Base-by-base conservation (phyloP, 2,113 vertebrate species). In the Eclectus roratus region DNA sequence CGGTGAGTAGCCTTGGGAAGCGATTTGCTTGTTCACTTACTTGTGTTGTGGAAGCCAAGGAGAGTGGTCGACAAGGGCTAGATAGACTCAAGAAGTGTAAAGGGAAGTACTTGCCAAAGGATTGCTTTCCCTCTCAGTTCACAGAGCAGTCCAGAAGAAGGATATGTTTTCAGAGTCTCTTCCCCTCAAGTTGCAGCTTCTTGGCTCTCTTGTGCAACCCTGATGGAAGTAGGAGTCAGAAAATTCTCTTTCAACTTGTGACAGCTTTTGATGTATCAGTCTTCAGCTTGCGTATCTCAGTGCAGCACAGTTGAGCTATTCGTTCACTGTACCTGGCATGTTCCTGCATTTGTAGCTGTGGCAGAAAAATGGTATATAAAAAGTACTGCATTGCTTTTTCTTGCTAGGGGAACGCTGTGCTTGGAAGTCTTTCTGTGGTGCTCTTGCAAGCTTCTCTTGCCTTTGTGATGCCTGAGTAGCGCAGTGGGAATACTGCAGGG, bases 291-390 rank as follows among this genome's bases (percentile, higher is more conserved):
- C 27, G 1, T 69, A 41, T 73, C n/a, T 84, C 6, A 3, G 1
- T 64, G 39, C 56, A 76, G 35, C 33, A 41, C 2, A 3, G 6
- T 10, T 23, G 78, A 77, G 46, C 21, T 77, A 23, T 70, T 63
- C 28, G 1, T 49, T 76, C 12, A 6, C 52, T 78, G 43, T 21
- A 7, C 16, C 63, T 29, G 21, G 19, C 0, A 0, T 33, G 15
- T 72, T 64, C 24, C 74, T 88, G 53, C 24, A 6, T 24, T 21
- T 28, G 37, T 21, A 68, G 23, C 53, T 87, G 53, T 68, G 71
- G 53, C 68, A 86, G 37, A 47, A 29, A 77, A 68, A 37, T 25
- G 49, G 2, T 2, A 3, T 47, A 41, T 37, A 18, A 61, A 58
- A 58, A 25, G 27, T 47, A 2, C 46, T 35, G 20, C 8, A 1